Evolutionary conservation across 2,113 vertebrate genomes (phyloP), one percentile per base, ranked within the genome.

Genomic region (Tychaedon coryphoeus): DNA sequence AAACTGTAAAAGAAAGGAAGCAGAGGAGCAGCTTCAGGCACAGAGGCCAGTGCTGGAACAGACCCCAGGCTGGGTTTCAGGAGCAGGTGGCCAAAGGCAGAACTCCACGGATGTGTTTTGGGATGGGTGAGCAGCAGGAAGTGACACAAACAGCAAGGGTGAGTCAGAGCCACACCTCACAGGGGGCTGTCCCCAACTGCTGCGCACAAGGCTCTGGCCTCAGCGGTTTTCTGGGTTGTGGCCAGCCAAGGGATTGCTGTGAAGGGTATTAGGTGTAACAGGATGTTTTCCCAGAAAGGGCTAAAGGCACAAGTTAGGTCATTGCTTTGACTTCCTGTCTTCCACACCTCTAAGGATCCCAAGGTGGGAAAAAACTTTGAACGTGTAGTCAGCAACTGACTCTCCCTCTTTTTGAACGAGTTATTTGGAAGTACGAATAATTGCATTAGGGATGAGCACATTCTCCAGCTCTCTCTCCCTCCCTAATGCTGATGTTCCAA

Each of bases 311-410:
- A 58, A 93, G 88, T 85, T 94, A 80, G 54, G 83, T 92, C 95
- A 94, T 86, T 93, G 79, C 75, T 86, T 93, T 95, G 95, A 81
- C 75, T 94, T 86, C 67, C 60, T 82, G 80, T 93, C 92, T 86
- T 92, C 92, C 82, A 88, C 88, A 90, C 88, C 86, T 95, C 58
- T 50, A 70, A 45, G 60, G 56, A 93, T 93, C 88, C 64, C 82
- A 62, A 81, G 69, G 79, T 74, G 70, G 40, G 33, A 31, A 83
- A 72, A 69, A 83, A 5, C 90, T 96, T 80, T 70, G 90, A 92
- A 62, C 3, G 1, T n/a, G 42, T 26, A 73, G 56, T 80, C 88
- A 86, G 83, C 53, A 92, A 66, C 38, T 84, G 60, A 31, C 22
- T 80, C 75, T 88, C 51, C 17, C 36, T 92, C 29, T 43, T 84